Evolutionary conservation across 2,113 vertebrate genomes (phyloP), one percentile per base, ranked within the genome.

Genomic region (Alethe diademata): DNA sequence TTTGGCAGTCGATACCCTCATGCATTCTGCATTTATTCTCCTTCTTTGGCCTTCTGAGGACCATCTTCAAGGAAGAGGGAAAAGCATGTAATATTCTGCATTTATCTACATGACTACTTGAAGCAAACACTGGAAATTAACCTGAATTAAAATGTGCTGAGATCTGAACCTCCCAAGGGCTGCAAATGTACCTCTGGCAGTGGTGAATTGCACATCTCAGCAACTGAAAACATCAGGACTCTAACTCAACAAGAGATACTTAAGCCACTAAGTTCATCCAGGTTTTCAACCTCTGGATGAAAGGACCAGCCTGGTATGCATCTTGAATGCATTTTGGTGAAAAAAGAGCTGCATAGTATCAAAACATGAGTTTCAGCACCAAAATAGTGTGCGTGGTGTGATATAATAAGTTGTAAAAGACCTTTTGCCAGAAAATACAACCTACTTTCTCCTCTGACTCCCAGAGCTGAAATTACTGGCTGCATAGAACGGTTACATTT

Each of bases 371-470:
- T n/a, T 86, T 72, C 13, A 48, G 14, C n/a, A 25, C n/a, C 38
- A 40, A 40, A 43, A 78, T 53, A 48, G 5, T 2, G 1, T 4
- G 11, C 0, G 0, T 12, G 12, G 14, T 56, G 17, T 28, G 54
- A 91, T 43, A 10, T 36, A 86, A 40, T 0, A 2, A 79, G 75
- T 11, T 78, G 9, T 33, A 50, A n/a, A 38, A 50, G 36, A 47
- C 23, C 4, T 82, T 88, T 86, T 36, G 8, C 14, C 28, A 61
- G 24, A 67, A 92, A 88, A 56, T 13, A 45, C 13, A 48, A 69
- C 57, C 19, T 36, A 17, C 7, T 65, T 40, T 29, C 84, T 67
- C 45, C 29, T 65, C 35, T 18, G 16, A 29, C 25, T 85, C 26
- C 4, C 16, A 35, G 14, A 54, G 18, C n/a, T 24, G 43, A 86